phyloP scores from a whole-genome alignment of 2,113 vertebrate species.

The Nothobranchius furzeri region DNA sequence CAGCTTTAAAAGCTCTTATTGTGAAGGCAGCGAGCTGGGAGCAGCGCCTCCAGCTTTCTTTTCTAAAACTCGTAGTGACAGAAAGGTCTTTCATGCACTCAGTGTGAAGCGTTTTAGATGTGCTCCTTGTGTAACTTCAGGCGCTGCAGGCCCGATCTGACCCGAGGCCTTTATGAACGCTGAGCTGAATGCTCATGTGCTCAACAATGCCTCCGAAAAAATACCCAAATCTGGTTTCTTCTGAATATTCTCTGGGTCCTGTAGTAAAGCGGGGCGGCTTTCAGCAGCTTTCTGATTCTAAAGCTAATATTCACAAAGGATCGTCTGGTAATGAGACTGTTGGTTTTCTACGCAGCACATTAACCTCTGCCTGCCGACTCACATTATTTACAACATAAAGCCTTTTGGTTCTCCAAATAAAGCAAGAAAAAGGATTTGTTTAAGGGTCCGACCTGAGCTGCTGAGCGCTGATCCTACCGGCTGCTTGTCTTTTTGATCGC shows the following conservation, averaged over 20 bases:
- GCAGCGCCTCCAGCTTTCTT: slow-evolving; percentile 19
- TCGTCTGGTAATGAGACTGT: background rate
- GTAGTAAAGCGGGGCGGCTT: background rate
- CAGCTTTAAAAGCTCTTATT: slow-evolving; percentile 1
- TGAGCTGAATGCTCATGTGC: slow-evolving; percentile 3
- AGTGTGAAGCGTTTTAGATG: slow-evolving; percentile 20
- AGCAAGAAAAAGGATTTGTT: background rate
- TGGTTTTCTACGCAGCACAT: background rate
- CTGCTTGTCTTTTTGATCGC: slow-evolving; percentile 1
- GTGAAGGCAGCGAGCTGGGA: slow-evolving; percentile 24
- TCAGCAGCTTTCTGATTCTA: background rate
- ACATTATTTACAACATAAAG: background rate
- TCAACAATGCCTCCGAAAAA: slow-evolving; percentile 10
- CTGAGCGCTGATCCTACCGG: too few relatives aligned
- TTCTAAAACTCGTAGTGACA: slow-evolving; percentile 7
- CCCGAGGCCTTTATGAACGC: slow-evolving; percentile 20
- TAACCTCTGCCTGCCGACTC: background rate
- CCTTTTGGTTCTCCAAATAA: background rate
- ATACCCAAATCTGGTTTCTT: background rate
- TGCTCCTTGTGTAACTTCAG: slow-evolving; percentile 26
- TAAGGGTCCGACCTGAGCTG: background rate
- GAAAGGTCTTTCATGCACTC: slow-evolving; percentile 25
- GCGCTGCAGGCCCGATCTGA: slow-evolving; percentile 10
- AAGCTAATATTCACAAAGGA: background rate
- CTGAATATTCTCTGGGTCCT: background rate